These are phyloP conservation scores for Choloepus hoffmanni DNA, from an alignment of 2,113 vertebrate species.

Conservation along the genomic window DNA sequence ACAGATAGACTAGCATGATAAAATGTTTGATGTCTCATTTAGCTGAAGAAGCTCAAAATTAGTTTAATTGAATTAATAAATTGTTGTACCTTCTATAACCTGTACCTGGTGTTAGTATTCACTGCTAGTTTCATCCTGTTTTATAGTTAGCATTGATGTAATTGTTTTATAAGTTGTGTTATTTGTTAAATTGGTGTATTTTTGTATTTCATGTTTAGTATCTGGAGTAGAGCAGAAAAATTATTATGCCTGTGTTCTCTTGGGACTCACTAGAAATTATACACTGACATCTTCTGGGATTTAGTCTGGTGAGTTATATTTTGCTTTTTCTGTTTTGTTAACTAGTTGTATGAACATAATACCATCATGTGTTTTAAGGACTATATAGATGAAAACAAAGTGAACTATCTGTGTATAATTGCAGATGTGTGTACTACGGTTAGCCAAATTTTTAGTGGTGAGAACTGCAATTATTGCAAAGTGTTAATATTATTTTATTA, in stretches of 20 bases:
- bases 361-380: not conserved
- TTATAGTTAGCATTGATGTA: conserved; percentile 60
- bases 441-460: not conserved
- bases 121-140: conserved; percentile 41
- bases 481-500: conserved; percentile 25
- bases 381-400: not conserved
- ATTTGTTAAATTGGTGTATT: conserved; percentile 73
- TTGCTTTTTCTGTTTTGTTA: conserved; percentile 71
- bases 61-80: conserved; percentile 52
- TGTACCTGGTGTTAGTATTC: conserved; percentile 13
- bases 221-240: conserved; percentile 76
- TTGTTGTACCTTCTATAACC: not conserved
- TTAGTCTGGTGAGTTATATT: conserved; percentile 67
- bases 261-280: conserved; percentile 69
- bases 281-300: conserved; percentile 67
- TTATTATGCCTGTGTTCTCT: conserved; percentile 77
- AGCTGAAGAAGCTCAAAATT: conserved; percentile 26
- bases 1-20: not conserved
- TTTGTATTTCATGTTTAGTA: conserved; percentile 81
- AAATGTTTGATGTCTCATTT: conserved; percentile 30
- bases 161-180: conserved; percentile 63
- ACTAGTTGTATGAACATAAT: not conserved
- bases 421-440: not conserved
- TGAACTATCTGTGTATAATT: not conserved
- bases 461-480: not conserved